A percentile compares a stretch with the other conserved stretches of the same genome.
These are phyloP conservation scores for Coregonus ussuriensis DNA, from an alignment of 2,797 vertebrate species.

Conservation along the genomic window DNA sequence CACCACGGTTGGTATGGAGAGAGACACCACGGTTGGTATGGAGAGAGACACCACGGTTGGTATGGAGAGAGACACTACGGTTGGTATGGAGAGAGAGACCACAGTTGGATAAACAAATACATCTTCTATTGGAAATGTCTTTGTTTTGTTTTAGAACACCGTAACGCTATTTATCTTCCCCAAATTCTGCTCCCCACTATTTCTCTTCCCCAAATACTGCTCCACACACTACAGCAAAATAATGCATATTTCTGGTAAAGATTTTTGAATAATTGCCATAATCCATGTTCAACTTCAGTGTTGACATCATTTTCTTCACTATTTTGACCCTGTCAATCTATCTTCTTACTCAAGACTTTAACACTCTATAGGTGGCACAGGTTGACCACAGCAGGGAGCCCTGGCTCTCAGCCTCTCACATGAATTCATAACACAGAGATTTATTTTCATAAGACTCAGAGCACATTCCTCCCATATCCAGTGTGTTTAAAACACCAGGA, in stretches of 20 bases:
- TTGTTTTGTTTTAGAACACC: not conserved
- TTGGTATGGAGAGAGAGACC: no score
- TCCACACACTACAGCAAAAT: not conserved
- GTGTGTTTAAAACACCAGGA: constrained; percentile 62
- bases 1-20: no score
- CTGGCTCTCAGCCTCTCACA: constrained; percentile 42
- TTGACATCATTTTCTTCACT: not conserved
- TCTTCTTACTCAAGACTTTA: not conserved
- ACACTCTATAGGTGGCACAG: constrained; percentile 48
- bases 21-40: not conserved
- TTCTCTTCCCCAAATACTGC: no score
- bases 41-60: no score
- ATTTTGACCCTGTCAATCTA: constrained; percentile 10
- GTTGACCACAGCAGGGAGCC: constrained; percentile 32
- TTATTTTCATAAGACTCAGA: constrained; percentile 60
- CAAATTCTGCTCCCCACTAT: not conserved
- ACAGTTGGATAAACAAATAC: not conserved
- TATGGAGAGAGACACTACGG: no score
- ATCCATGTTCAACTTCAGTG: not conserved
- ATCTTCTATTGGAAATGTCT: not conserved
- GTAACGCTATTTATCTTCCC: no score
- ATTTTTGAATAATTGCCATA: not conserved
- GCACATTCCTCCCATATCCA: constrained; percentile 67
- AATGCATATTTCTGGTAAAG: not conserved
- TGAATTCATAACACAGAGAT: constrained; percentile 62